Base-by-base conservation (phyloP, 2,797 vertebrate species). In the Falco cherrug region DNA sequence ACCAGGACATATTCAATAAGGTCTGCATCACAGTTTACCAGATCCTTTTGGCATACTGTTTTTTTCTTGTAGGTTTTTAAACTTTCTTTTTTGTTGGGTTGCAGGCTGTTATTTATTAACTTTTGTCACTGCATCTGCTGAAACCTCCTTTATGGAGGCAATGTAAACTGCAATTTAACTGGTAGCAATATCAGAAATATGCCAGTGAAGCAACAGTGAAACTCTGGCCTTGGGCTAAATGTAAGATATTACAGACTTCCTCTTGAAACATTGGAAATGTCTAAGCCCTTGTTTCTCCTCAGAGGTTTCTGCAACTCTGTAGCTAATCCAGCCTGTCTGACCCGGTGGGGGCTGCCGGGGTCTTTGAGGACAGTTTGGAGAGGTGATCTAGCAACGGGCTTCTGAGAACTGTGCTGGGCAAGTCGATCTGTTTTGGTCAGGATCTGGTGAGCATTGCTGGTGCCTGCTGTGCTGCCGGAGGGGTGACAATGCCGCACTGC, bases 171-270 rank as follows among this genome's bases (percentile, higher is more conserved):
- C 57, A 64, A 4, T 45, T 83, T 84, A 43, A 79, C 9, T 82
- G 53, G 25, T 0, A 35, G 63, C 80, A 45, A 6, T 8, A 24
- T 88, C 79, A 94, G 80, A 70, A 91, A 60, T 63, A 68, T 4
- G 14, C 70, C 8, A 12, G 37, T 95, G 84, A 68, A 96, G 29
- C 24, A n/a, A n/a, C n/a, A n/a, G n/a, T n/a, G 69, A 63, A 89
- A 54, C 68, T 81, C 41, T 89, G 76, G 82, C 87, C 91, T 89
- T 81, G 51, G 80, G 92, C 71, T 81, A 83, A 71, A 88, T 48
- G 13, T 29, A 19, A 73, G 37, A 57, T 74, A 56, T 61, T 76
- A n/a, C 1, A 4, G 61, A n/a, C 9, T 94, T 95, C 86, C 56
- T 60, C 59, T 87, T 80, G 77, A 93, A 94, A 59, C 84, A 25